A percentile compares a stretch with the other conserved stretches of the same genome.
These are phyloP conservation scores for Tupiocoris notatus DNA, from an alignment of 2,888 invertebrate genomes.

Conservation along the genomic window DNA sequence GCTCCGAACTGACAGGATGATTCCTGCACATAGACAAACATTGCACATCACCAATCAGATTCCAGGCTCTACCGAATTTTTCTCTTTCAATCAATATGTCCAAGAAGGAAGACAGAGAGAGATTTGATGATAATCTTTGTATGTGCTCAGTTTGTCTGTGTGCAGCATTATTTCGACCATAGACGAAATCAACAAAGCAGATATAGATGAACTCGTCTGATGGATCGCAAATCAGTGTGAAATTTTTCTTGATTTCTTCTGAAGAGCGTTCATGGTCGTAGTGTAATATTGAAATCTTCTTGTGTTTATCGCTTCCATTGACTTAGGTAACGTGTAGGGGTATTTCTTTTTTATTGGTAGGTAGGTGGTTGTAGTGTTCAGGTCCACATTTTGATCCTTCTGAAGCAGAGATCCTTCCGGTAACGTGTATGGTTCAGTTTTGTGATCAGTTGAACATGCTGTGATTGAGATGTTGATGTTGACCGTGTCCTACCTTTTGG, in stretches of 20 bases:
- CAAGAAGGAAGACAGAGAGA: constrained; percentile 14
- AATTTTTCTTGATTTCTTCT: constrained; percentile 8
- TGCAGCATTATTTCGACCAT: constrained; percentile 42
- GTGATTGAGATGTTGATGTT: constrained; percentile 21
- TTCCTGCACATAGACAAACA: constrained; percentile 58
- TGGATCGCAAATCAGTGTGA: background rate
- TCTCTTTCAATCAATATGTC: constrained; percentile 40
- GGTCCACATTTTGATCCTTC: constrained; percentile 15
- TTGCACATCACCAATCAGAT: constrained; percentile 43
- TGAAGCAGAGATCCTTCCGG: constrained; percentile 16
- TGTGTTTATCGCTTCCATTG: no score
- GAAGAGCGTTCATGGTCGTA: background rate
- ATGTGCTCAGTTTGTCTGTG: constrained; percentile 48
- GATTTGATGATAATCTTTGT: constrained; percentile 40
- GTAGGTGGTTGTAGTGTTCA: constrained; percentile 12
- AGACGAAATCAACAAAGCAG: constrained; percentile 7
- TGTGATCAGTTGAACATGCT: constrained; percentile 31
- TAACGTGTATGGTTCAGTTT: constrained; percentile 13
- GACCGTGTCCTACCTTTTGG: constrained; percentile 34
- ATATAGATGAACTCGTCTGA: constrained; percentile 4
- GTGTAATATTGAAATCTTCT: constrained; percentile 25
- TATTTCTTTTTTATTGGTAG: constrained; percentile 10
- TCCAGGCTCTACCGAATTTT: constrained; percentile 34
- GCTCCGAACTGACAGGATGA: constrained; percentile 31
- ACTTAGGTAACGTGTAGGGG: no score